Conservation (phyloP, 2,888 invertebrate genomes). For the Didymodactylos carnosus region DNA sequence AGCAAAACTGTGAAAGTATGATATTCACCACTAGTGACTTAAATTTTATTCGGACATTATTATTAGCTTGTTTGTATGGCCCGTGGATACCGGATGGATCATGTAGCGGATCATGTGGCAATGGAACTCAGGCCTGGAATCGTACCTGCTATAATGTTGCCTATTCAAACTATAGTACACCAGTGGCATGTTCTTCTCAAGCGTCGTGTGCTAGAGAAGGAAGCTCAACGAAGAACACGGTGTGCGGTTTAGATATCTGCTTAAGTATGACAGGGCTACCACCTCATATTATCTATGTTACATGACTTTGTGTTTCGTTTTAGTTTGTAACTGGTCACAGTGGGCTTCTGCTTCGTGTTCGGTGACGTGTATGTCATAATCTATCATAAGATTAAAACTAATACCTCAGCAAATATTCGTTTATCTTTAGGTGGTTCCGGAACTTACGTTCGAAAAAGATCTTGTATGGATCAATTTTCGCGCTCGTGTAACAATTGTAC, state of each 20-base stretch:
- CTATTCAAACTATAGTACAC: neutral
- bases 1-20: neutral
- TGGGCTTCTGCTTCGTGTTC: neutral
- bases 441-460: neutral
- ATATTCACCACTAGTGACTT: too few species aligned
- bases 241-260: too few species aligned
- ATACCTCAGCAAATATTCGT: too few species aligned
- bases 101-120: neutral
- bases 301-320: too few species aligned
- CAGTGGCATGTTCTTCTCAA: neutral
- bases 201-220: neutral
- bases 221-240: too few species aligned
- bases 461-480: neutral
- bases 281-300: too few species aligned
- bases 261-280: too few species aligned
- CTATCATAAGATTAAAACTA: too few species aligned
- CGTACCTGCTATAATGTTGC: neutral
- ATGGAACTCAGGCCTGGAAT: neutral
- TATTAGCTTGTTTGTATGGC: neutral
- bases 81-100: neutral
- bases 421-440: too few species aligned
- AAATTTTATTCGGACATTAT: too few species aligned
- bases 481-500: neutral
- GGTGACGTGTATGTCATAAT: too few species aligned
- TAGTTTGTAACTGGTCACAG: neutral